Evolutionary conservation across 2,888 invertebrate species (phyloP).

Genomic region (Lycaena phlaeas): DNA sequence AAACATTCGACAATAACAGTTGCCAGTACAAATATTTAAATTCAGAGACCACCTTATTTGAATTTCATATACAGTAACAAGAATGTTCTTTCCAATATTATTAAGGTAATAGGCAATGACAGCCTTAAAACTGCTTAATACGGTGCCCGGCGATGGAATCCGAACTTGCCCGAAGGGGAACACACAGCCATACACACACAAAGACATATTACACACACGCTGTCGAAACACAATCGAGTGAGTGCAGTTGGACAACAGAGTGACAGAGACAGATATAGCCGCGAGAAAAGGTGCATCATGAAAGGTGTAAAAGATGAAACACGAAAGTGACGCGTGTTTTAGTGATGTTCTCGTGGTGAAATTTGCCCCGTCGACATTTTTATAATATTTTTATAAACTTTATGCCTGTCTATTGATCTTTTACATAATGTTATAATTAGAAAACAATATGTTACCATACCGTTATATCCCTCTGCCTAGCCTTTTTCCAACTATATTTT

Average conservation of each 20-base stretch:
- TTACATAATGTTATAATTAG: too few relatives aligned
- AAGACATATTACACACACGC: conserved; percentile 1
- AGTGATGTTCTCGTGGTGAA: conserved; percentile 35
- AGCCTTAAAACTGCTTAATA: conserved; percentile 27
- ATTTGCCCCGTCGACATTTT: too few relatives aligned
- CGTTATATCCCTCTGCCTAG: too few relatives aligned
- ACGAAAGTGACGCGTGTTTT: conserved; percentile 61
- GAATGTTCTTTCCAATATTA: conserved; percentile 24
- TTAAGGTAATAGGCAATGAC: conserved; percentile 31
- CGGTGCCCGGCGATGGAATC: conserved; percentile 21
- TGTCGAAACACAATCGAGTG: conserved; percentile 13
- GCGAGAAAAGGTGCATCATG: conserved; percentile 47
- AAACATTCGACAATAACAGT: not conserved
- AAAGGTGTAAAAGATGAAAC: conserved; percentile 69
- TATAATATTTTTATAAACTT: not conserved
- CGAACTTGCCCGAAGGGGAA: conserved; percentile 17
- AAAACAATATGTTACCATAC: too few relatives aligned
- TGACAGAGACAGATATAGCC: conserved; percentile 28
- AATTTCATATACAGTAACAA: conserved; percentile 17
- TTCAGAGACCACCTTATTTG: conserved; percentile 13
- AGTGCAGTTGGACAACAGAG: conserved; percentile 22
- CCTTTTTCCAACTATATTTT: too few relatives aligned
- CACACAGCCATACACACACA: conserved; percentile 5
- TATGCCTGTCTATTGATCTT: not conserved
- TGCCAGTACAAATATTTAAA: conserved; percentile 3